Conservation (phyloP, 2,888 invertebrate species). For the Monochamus alternatus region DNA sequence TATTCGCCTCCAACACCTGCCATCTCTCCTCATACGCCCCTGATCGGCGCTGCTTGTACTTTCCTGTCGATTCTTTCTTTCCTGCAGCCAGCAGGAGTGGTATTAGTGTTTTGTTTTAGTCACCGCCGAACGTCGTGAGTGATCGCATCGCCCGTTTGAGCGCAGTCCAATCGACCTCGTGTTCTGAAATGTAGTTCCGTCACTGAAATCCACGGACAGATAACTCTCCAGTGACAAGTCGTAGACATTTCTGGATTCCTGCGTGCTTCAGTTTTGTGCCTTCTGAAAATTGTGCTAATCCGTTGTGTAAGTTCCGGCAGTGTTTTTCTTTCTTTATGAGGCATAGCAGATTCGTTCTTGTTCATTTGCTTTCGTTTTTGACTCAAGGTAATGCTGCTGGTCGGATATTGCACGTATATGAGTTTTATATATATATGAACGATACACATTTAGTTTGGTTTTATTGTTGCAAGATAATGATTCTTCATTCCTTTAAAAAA, state of each 20-base stretch:
- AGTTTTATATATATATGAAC: conserved; percentile 34
- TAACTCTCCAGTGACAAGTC: conserved; percentile 28
- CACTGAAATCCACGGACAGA: conserved; percentile 24
- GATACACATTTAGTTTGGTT: conserved; percentile 32
- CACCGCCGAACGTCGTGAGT: conserved; percentile 36
- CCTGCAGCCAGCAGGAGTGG: conserved; percentile 30
- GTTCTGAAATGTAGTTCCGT: conserved; percentile 55
- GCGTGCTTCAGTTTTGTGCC: conserved; percentile 21
- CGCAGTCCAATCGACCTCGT: conserved; percentile 49
- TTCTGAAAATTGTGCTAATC: conserved; percentile 21
- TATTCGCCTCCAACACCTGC: neutral
- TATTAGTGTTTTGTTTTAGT: conserved; percentile 36
- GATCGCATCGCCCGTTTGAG: conserved; percentile 39
- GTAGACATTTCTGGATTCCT: conserved; percentile 37
- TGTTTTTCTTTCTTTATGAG: conserved; percentile 34
- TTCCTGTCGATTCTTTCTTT: conserved; percentile 40
- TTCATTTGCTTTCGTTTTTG: conserved; percentile 45
- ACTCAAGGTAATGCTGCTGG: conserved; percentile 47
- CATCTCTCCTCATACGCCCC: conserved; percentile 31
- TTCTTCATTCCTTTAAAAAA: neutral
- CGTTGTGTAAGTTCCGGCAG: conserved; percentile 35
- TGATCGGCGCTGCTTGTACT: conserved; percentile 37
- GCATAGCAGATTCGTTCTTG: conserved; percentile 46
- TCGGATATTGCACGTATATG: conserved; percentile 30
- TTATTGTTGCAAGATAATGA: neutral